A percentile compares a stretch with the other conserved stretches of the same genome.
These are phyloP conservation scores for Simalia tracyae DNA, from an alignment of 2,797 vertebrate species.

Conservation along the genomic window DNA sequence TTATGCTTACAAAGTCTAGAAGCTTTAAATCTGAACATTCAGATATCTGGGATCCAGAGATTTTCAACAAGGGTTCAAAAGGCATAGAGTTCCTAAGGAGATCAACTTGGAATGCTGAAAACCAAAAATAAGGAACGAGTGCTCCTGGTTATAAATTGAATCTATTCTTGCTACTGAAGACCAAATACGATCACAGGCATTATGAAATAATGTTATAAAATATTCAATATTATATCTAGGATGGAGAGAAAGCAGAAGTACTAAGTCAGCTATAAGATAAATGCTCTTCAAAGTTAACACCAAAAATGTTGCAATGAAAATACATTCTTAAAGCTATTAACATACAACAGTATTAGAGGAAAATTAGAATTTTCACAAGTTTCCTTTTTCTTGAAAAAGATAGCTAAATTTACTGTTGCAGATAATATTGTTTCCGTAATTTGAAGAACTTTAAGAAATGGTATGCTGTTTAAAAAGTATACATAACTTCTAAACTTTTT, in stretches of 20 bases:
- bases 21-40: background rate
- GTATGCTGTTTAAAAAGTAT: background rate
- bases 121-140: conserved; percentile 24
- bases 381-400: background rate
- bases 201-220: background rate
- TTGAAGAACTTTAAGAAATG: conserved; percentile 1
- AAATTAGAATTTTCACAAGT: conserved; percentile 32
- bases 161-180: background rate
- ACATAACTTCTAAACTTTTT: background rate
- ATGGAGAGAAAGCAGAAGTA: fast-evolving
- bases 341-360: background rate
- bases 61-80: background rate
- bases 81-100: background rate
- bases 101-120: background rate
- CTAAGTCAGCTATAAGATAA: background rate
- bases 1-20: background rate
- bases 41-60: background rate
- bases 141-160: conserved; percentile 11
- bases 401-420: background rate
- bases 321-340: background rate
- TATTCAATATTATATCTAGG: background rate
- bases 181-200: background rate
- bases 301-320: background rate
- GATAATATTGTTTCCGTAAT: conserved; percentile 3
- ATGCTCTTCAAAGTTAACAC: background rate